phyloP scores from a whole-genome alignment of 2,797 vertebrate genomes.

The Pagetopsis macropterus region DNA sequence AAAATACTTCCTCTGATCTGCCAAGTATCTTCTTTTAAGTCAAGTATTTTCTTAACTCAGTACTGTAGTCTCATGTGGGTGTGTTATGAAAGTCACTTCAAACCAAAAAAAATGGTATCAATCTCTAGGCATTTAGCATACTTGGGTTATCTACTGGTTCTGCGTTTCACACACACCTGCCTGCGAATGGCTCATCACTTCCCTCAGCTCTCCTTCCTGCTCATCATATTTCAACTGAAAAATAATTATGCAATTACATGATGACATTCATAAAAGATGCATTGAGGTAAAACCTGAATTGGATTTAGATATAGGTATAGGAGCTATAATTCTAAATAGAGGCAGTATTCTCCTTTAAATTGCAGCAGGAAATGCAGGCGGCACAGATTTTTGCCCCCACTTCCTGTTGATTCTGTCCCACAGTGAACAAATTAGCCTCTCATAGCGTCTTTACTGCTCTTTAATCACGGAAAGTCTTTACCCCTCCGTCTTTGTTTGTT shows the following conservation, averaged over 20 bases:
- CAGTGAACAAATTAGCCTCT: constrained; percentile 69
- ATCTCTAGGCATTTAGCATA: background rate
- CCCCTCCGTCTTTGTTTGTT: constrained; percentile 63
- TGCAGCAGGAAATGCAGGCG: constrained; percentile 42
- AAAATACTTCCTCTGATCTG: background rate
- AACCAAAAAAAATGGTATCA: background rate
- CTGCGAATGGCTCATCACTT: too few species aligned
- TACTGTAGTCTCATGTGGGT: background rate
- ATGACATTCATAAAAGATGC: background rate
- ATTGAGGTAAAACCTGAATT: background rate
- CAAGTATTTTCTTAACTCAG: background rate
- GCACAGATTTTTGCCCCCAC: constrained; percentile 38
- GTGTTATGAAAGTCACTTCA: background rate
- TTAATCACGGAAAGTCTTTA: constrained; percentile 65
- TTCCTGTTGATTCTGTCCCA: constrained; percentile 66
- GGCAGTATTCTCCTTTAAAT: constrained; percentile 19
- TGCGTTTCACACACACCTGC: too few species aligned
- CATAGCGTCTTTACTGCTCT: constrained; percentile 69
- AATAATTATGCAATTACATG: background rate
- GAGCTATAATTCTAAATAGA: constrained; percentile 9
- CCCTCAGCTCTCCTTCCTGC: too few species aligned
- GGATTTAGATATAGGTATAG: background rate
- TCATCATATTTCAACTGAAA: background rate
- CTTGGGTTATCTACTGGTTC: too few species aligned
- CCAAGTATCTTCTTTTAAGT: background rate